Percentiles rank a stretch among this genome's conserved stretches.
Conservation (phyloP, 2,113 vertebrate genomes). For the Spea bombifrons region DNA sequence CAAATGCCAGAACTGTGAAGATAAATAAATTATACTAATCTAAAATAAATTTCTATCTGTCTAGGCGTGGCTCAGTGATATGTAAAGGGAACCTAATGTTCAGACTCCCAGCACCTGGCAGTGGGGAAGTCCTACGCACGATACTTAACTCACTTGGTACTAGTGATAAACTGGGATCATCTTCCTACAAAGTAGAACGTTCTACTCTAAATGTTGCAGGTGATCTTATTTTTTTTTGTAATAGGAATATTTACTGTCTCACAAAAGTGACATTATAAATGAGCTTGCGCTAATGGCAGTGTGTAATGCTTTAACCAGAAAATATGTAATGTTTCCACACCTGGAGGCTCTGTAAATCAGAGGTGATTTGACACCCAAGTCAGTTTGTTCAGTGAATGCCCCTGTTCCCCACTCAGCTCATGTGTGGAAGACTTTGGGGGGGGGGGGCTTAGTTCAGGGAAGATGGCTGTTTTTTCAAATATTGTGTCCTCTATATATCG, state of each 20-base stretch:
- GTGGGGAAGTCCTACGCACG: not conserved
- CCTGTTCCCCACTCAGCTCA: no score
- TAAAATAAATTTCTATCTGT: not conserved
- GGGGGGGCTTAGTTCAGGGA: no score
- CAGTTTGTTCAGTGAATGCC: no score
- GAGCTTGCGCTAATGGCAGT: no score
- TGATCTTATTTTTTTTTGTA: conserved; percentile 6
- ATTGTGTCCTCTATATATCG: no score
- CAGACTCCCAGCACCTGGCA: conserved; percentile 48
- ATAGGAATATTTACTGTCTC: no score
- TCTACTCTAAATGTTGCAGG: conserved; percentile 50
- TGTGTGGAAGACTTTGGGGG: no score
- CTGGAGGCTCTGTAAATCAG: not conserved
- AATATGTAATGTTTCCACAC: not conserved
- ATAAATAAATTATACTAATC: no score
- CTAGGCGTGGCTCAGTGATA: conserved; percentile 56
- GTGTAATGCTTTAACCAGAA: not conserved
- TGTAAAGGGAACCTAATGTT: conserved; percentile 51
- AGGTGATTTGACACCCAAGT: not conserved
- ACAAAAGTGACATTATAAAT: no score
- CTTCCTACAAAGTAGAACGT: conserved; percentile 49
- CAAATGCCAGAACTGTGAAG: no score
- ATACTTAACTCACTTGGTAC: conserved; percentile 23
- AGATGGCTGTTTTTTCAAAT: no score
- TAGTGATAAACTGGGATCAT: conserved; percentile 49